Percentiles rank a stretch among this genome's conserved stretches.
These are phyloP conservation scores for Fukomys damarensis DNA, from an alignment of 2,113 vertebrate genomes.

Conservation along the genomic window DNA sequence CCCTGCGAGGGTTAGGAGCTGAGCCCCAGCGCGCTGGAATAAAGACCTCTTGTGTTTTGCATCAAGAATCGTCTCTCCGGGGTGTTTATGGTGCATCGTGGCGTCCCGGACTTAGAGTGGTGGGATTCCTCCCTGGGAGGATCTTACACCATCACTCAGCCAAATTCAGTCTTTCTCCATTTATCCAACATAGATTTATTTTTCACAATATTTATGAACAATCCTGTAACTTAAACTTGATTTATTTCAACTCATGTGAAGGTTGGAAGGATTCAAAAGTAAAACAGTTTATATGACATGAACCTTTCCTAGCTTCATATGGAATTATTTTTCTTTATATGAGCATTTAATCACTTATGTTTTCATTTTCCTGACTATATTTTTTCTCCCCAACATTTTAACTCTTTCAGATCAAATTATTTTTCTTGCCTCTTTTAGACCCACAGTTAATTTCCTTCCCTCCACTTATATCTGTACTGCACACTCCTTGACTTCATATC, in stretches of 20 bases:
- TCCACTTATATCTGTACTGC: neutral
- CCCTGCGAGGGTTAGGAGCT: too few relatives aligned
- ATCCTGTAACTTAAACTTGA: neutral
- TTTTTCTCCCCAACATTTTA: constrained; percentile 1
- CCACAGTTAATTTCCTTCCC: neutral
- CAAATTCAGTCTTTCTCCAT: neutral
- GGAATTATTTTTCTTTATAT: constrained; percentile 9
- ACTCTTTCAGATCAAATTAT: neutral
- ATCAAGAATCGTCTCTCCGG: too few relatives aligned
- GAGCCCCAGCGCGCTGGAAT: too few relatives aligned
- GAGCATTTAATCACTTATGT: neutral
- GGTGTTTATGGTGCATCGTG: too few relatives aligned
- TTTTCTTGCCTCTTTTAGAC: neutral
- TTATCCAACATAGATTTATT: neutral
- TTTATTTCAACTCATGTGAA: neutral
- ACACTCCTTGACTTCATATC: constrained; percentile 27
- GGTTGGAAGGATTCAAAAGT: neutral
- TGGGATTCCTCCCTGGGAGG: too few relatives aligned
- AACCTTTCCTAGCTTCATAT: neutral
- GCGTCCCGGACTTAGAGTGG: too few relatives aligned
- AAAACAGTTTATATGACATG: neutral
- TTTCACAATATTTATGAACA: neutral
- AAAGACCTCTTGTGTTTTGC: too few relatives aligned
- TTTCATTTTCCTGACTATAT: neutral
- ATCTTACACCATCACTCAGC: neutral